phyloP scores from a whole-genome alignment of 2,797 vertebrate species.

The Sebastolobus altivelis region DNA sequence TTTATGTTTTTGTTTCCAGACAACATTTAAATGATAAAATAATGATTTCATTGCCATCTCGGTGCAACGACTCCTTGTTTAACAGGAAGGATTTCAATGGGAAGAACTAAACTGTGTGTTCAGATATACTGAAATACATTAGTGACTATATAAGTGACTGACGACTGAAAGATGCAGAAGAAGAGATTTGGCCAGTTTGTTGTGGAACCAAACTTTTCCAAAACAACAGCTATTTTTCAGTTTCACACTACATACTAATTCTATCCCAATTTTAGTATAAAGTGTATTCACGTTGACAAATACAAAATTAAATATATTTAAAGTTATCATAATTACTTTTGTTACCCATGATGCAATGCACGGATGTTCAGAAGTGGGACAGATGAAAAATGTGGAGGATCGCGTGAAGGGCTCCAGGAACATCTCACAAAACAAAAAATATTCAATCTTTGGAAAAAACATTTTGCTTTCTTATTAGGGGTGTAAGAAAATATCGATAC shows the following conservation, averaged over 20 bases:
- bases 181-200: neutral
- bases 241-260: neutral
- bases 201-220: neutral
- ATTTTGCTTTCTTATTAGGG: neutral
- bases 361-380: neutral
- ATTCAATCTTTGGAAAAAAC: neutral
- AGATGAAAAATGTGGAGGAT: neutral
- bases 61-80: neutral
- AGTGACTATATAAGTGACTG: neutral
- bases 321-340: neutral
- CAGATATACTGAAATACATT: neutral
- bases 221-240: slow-evolving; percentile 13
- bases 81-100: neutral
- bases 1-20: neutral
- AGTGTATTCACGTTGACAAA: neutral
- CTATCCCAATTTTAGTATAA: neutral
- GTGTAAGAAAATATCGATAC: no score
- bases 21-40: neutral
- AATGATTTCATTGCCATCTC: neutral
- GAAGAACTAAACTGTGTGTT: neutral
- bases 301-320: neutral
- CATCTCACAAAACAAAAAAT: neutral
- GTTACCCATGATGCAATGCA: neutral
- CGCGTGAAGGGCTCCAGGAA: neutral
- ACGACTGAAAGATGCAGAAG: neutral